Base-by-base conservation (phyloP, 1,140 invertebrate genomes). In the Catajapyx aquilonaris region DNA sequence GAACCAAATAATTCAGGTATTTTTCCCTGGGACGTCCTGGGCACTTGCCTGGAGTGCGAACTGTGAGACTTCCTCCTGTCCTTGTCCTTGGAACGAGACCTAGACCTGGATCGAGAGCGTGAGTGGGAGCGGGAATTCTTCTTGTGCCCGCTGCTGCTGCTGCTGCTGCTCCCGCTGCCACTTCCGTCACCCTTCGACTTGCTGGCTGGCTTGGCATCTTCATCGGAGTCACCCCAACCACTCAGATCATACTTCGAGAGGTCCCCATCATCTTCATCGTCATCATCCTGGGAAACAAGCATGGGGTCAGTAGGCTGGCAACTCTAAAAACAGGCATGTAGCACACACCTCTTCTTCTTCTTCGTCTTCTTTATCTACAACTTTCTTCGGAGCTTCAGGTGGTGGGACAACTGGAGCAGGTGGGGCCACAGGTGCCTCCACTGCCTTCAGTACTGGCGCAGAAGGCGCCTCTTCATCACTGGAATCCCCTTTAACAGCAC, bases 171-270 rank as follows among this genome's bases (percentile, higher is more conserved):
- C n/a, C n/a, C n/a, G n/a, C n/a, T n/a, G n/a, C n/a, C n/a, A n/a
- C n/a, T n/a, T n/a, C n/a, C n/a, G n/a, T n/a, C n/a, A n/a, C n/a
- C n/a, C n/a, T n/a, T n/a, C n/a, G n/a, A n/a, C n/a, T n/a, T n/a
- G n/a, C n/a, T n/a, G n/a, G n/a, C n/a, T n/a, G n/a, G n/a, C n/a
- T n/a, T n/a, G n/a, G n/a, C n/a, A n/a, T n/a, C n/a, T n/a, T n/a
- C n/a, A n/a, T 28, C 23, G 23, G 7, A 7, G 13, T 65, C 62
- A 34, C 71, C 74, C 65, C 71, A 76, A 48, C 69, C 76, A 52
- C 68, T 75, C 21, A 84, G 58, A 56, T 81, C 76, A 51, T 85
- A 84, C 53, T 83, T 83, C 11, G 78, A 81, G 39, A 81, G 57
- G 59, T 84, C 78, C 16, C 64, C 76, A 53, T 70, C 73, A 40